Evolutionary conservation across 2,888 invertebrate species (phyloP).

Genomic region (Tribolium freemani): DNA sequence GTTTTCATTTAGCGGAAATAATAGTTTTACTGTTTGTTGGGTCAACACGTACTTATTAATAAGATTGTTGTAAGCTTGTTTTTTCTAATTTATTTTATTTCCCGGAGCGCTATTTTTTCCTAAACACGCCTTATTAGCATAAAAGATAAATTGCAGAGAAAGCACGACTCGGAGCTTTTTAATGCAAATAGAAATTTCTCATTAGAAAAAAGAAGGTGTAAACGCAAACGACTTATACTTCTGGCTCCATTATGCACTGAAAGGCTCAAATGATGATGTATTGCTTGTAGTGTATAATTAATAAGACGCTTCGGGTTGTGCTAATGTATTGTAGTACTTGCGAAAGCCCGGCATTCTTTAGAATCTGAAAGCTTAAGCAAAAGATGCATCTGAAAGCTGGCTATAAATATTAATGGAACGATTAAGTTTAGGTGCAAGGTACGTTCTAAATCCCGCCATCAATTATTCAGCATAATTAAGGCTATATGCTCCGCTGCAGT

Average conservation of each 20-base stretch:
- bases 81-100: neutral
- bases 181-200: conserved; percentile 24
- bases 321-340: conserved; percentile 29
- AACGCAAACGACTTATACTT: conserved; percentile 18
- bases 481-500: neutral
- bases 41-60: neutral
- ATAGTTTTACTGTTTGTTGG: neutral
- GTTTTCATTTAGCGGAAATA: too few relatives aligned
- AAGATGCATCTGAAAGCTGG: conserved; percentile 11
- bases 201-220: conserved; percentile 19
- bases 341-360: conserved; percentile 7
- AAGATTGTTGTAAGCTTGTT: neutral
- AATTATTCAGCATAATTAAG: conserved; percentile 3
- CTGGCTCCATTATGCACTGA: conserved; percentile 27
- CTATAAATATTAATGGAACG: conserved; percentile 24
- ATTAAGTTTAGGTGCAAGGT: conserved; percentile 20
- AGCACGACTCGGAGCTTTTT: conserved; percentile 27
- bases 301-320: conserved; percentile 22
- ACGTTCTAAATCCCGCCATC: conserved; percentile 5
- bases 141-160: conserved; percentile 24
- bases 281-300: conserved; percentile 37
- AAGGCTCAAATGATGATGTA: conserved; percentile 41
- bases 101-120: neutral
- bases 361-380: conserved; percentile 3
- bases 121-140: conserved; percentile 8